Percentiles rank a stretch among this genome's conserved stretches.
Conservation (phyloP, 2,797 vertebrate species). For the Hapalemur alaotrensis region DNA sequence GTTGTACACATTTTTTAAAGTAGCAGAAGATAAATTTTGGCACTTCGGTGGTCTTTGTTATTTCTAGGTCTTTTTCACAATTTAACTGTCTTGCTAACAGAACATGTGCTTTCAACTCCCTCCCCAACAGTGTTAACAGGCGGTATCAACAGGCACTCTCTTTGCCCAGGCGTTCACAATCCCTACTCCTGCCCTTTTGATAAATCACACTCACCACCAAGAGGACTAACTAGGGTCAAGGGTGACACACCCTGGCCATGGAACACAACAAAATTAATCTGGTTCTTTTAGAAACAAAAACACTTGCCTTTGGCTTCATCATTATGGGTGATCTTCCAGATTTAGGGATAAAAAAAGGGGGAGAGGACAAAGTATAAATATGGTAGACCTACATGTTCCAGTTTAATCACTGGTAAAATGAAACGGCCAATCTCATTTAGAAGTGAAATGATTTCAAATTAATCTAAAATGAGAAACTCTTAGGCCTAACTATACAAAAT, state of each 20-base stretch:
- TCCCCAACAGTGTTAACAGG: not conserved
- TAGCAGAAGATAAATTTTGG: not conserved
- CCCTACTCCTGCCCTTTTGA: not conserved
- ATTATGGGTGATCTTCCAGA: not conserved
- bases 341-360: not conserved
- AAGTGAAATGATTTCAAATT: constrained; percentile 22
- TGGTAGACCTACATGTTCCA: not conserved
- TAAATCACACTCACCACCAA: not conserved
- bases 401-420: not conserved
- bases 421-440: not conserved
- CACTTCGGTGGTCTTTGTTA: constrained; percentile 2
- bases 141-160: not conserved
- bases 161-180: not conserved
- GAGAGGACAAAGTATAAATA: not conserved
- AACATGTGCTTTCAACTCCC: not conserved
- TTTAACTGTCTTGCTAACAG: not conserved
- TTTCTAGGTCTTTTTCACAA: not conserved
- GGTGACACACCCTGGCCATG: not conserved
- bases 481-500: not conserved
- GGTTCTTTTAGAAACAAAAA: constrained; percentile 4
- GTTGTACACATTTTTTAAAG: not conserved
- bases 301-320: not conserved
- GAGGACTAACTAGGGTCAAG: not conserved
- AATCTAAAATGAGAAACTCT: constrained; percentile 33
- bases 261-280: constrained; percentile 25